Base-by-base conservation (phyloP, 1,140 invertebrate species). In the Agrilus planipennis region DNA sequence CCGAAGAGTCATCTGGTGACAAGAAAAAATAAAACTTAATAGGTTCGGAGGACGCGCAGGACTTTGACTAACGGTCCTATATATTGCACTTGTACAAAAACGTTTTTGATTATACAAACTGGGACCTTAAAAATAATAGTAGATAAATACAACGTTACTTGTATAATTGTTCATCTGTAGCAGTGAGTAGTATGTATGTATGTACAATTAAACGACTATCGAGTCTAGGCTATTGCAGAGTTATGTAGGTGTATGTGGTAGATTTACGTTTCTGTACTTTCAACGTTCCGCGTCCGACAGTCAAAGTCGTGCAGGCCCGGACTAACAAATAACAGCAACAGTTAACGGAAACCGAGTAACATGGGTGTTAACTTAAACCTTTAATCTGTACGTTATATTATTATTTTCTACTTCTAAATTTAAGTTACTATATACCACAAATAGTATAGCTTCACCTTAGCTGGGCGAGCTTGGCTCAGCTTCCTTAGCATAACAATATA, bases 351-450 rank as follows among this genome's bases (percentile, higher is more conserved):
- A 49, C 45, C 52, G 51, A 55, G 51, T 57, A 60, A 60, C 57
- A 58, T 57, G 55, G 49, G 50, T 60, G 23, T 47, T 27, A 58
- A 60, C 55, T 58, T 49, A 60, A 58, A 60, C 58, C 58, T 55
- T 55, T 57, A 53, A 58, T 53, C 53, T 54, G 54, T 58, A 54
- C 55, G 54, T 60, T 55, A n/a, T n/a, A n/a, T n/a, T 62, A 59
- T 58, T 57, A 58, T 58, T 39, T 20, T 38, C 57, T 61, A 61
- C 57, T 49, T 57, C 60, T 62, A 62, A 58, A 58, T 55, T 52
- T 57, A 60, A 61, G 54, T 61, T 61, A 61, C 60, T 62, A 62
- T 62, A 61, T 62, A 62, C 60, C 60, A 62, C 60, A 62, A 62
- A 60, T 61, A 62, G 57, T 61, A 55, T 51, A 49, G 54, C 49